Evolutionary conservation across 1,140 invertebrate species (phyloP).

Genomic region (Sminthurinus signatus): DNA sequence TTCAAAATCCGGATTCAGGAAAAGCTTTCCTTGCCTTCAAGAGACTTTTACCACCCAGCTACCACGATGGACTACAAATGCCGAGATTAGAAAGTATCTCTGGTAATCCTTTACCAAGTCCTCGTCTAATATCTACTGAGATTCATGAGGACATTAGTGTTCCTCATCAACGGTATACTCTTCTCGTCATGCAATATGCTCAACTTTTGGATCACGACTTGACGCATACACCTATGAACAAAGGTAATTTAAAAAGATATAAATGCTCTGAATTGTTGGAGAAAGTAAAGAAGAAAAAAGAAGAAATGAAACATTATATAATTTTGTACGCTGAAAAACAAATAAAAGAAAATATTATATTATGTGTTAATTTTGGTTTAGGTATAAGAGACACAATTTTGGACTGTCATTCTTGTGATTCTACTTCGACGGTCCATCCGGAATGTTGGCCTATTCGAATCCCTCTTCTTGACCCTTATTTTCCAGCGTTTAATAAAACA

Average conservation of each 20-base stretch:
- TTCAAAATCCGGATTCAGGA: constrained; percentile 51
- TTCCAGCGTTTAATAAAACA: constrained; percentile 70
- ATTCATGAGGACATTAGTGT: constrained; percentile 85
- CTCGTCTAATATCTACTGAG: constrained; percentile 70
- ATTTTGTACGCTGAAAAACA: no score
- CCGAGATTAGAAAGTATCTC: constrained; percentile 65
- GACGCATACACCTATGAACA: constrained; percentile 81
- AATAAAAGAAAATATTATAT: not conserved
- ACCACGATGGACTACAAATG: constrained; percentile 50
- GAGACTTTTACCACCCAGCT: constrained; percentile 50
- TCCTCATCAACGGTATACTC: constrained; percentile 72
- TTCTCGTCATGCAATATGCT: constrained; percentile 80
- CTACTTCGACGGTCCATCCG: constrained; percentile 72
- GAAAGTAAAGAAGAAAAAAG: not conserved
- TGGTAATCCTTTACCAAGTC: constrained; percentile 67
- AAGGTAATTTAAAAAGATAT: constrained; percentile 17
- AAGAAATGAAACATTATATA: not conserved
- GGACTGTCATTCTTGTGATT: constrained; percentile 76
- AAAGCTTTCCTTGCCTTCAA: constrained; percentile 50
- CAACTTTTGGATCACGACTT: constrained; percentile 72
- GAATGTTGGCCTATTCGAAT: constrained; percentile 84
- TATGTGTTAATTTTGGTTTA: not conserved
- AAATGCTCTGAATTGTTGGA: not conserved
- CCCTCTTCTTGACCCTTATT: constrained; percentile 74
- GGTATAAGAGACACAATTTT: constrained; percentile 51